Evolutionary conservation across 2,797 vertebrate species (phyloP), one percentile per base, ranked within the genome.

Genomic region (Crocodylus rhombifer): DNA sequence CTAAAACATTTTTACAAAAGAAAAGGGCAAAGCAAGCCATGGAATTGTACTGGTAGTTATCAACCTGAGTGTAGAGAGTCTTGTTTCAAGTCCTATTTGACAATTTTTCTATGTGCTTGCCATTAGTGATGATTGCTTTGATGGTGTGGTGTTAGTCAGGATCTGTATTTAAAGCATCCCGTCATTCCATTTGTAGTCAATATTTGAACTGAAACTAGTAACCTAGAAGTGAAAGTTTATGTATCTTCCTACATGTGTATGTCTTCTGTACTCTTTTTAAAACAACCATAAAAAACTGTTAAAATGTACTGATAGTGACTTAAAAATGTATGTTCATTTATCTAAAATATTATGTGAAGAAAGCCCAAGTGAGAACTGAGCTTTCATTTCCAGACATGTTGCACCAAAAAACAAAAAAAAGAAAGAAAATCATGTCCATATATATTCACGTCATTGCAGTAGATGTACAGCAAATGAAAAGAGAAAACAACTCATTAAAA

Each of bases 391-490:
- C 58, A 62, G 8, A 26, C 15, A 75, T 81, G 15, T 23, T 85
- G 86, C 84, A 77, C 67, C 2, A 90, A 33, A 81, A 51, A 51
- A 51, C 67, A 2, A 71, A 75, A 87, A 60, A 84, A 82, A 63
- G 7, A 71, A 60, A 2, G 4, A 69, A 11, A 51, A 51, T 10
- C 42, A 10, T 51, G 42, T 3, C 4, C 26, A 3, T 58, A 8
- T 82, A 12, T 3, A 26, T 73, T 77, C 26, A 69, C 1, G 8
- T 67, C 18, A 30, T 18, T 69, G 7, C 75, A 80, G 81, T 21
- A 90, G 91, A 85, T 51, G 6, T 51, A 30, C 16, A 86, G 55
- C 30, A 94, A 88, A 88, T 62, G 65, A 80, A 77, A 93, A 93
- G 33, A 76, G 28, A 84, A 76, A 1, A 69, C 1, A 77, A 3